Evolutionary conservation across 2,113 vertebrate species (phyloP).

Genomic region (Ahaetulla prasina): DNA sequence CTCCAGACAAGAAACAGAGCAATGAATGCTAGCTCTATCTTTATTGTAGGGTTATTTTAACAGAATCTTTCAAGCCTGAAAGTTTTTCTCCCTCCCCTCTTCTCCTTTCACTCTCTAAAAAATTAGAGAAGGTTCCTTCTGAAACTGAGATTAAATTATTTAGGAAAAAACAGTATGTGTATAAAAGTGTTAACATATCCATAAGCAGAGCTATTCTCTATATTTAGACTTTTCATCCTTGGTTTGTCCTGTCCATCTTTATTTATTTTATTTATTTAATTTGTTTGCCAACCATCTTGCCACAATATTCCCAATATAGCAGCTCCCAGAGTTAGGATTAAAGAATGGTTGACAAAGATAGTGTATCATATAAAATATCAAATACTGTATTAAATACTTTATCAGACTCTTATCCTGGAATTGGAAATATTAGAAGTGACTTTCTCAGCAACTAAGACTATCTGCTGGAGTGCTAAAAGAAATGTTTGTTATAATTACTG

Average conservation of each 20-base stretch:
- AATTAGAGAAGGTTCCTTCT: background rate
- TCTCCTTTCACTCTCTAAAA: background rate
- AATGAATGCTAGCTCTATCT: background rate
- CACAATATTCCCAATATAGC: background rate
- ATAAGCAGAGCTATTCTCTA: background rate
- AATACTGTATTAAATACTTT: background rate
- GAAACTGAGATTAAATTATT: background rate
- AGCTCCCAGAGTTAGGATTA: background rate
- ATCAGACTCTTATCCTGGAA: slow-evolving; percentile 3
- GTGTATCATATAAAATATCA: background rate
- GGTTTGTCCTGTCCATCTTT: background rate
- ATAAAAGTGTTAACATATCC: background rate
- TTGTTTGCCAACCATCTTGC: too few species aligned
- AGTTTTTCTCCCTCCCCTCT: background rate
- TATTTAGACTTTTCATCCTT: background rate
- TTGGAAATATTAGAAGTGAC: background rate
- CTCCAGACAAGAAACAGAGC: background rate
- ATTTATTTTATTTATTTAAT: too few species aligned
- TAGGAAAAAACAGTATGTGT: background rate
- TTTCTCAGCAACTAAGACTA: slow-evolving; percentile 16
- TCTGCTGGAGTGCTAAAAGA: slow-evolving; percentile 22
- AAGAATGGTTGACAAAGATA: background rate
- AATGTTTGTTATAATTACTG: slow-evolving; percentile 34
- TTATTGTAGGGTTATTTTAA: background rate
- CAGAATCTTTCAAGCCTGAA: background rate